Base-by-base conservation (phyloP, 92 coral and sea anemone species). In the Epizoanthus ramosus region DNA sequence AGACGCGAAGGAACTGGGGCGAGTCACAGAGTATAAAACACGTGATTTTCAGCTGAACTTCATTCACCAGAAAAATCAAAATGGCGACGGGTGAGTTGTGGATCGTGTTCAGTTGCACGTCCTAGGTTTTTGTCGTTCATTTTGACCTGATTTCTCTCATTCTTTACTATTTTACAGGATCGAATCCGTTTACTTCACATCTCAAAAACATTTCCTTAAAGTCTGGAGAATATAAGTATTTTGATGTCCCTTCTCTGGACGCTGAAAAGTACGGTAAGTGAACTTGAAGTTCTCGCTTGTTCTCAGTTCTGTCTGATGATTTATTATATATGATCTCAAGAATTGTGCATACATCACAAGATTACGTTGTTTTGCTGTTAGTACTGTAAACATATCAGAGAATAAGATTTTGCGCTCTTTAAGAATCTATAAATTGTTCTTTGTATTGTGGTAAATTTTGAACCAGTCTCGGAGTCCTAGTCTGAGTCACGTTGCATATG, bases 181-280 rank as follows among this genome's bases (percentile, higher is more conserved):
- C 84, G 68, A 92, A 90, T 80, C 93, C 95, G 77, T 94, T 94
- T 79, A 77, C 79, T 45, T 41, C 92, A 39, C 95, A 86, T 18
- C 73, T 96, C 21, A 90, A 92, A 87, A 73, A 89, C 41, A 86
- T 94, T 75, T 65, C 89, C 24, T 84, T 94, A 47, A 85, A 96
- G 56, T 89, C 89, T n/a, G 85, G 90, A 82, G 93, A 96, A 73
- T 80, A 89, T 61, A 85, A 89, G 45, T 96, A 92, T 81, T 96
- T 89, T 56, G 99, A 96, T 70, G 87, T 94, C 24, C 75, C 98
- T 10, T 88, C 92, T 68, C 83, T 96, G 76, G 86, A 91, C 76
- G 90, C 91, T 15, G 85, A 85, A 12, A 93, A 93, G 17, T 96
- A 92, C 39, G 99, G 99, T 96, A 69, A 28, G 97, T 87, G 14